Percentiles rank a stretch among this genome's conserved stretches.
Conservation (phyloP, 2,888 invertebrate species). For the Mesochorus sp. region DNA sequence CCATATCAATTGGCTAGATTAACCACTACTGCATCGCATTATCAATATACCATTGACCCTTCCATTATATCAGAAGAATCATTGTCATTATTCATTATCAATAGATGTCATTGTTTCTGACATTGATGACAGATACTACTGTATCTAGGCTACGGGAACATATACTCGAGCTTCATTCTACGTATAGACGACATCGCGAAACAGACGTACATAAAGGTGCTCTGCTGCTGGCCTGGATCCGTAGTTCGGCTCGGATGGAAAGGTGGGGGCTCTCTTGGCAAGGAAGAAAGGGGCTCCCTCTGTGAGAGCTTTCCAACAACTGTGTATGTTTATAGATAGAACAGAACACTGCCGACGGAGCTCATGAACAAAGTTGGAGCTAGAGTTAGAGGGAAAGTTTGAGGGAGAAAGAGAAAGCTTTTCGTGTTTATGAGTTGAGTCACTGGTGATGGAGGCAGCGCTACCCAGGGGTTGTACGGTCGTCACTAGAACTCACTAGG, state of each 20-base stretch:
- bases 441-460: conserved; percentile 69
- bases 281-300: conserved; percentile 15
- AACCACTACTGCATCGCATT: too few relatives aligned
- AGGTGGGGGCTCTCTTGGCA: conserved; percentile 16
- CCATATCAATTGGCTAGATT: too few relatives aligned
- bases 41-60: too few relatives aligned
- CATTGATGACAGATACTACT: too few relatives aligned
- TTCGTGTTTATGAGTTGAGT: conserved; percentile 72
- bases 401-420: conserved; percentile 40
- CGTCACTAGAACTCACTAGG: conserved; percentile 48
- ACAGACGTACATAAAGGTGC: conserved; percentile 9
- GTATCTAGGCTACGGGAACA: too few relatives aligned
- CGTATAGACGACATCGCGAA: too few relatives aligned
- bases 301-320: conserved; percentile 59
- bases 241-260: too few relatives aligned
- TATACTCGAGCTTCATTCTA: too few relatives aligned
- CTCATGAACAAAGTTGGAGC: not conserved
- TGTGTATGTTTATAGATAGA: conserved; percentile 18
- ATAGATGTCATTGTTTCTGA: too few relatives aligned
- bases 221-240: too few relatives aligned
- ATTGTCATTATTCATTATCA: too few relatives aligned
- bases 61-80: too few relatives aligned
- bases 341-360: not conserved
- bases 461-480: conserved; percentile 65
- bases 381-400: not conserved